These are phyloP conservation scores for Andrena fulva DNA, from an alignment of 2,888 invertebrate genomes.

Conservation along the genomic window DNA sequence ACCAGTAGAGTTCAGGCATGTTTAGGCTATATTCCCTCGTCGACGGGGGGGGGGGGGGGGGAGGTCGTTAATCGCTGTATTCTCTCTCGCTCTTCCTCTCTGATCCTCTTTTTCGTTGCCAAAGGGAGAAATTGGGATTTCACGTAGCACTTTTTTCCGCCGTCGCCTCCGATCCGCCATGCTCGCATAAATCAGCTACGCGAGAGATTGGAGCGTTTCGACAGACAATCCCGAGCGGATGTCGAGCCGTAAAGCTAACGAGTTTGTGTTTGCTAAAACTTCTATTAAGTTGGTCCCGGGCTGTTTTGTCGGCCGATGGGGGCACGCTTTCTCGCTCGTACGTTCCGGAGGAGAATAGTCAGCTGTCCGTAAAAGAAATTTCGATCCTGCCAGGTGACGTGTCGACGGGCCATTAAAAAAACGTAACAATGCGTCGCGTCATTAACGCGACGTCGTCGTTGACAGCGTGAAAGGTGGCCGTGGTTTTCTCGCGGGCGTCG, in stretches of 20 bases:
- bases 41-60: conserved; percentile 14
- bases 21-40: conserved; percentile 21
- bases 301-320: not conserved
- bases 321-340: not conserved
- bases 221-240: conserved; percentile 1
- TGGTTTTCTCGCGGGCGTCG: conserved; percentile 22
- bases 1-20: conserved; percentile 27
- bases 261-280: conserved; percentile 27
- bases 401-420: conserved; percentile 9
- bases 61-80: conserved; percentile 27
- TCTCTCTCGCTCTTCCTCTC: not conserved
- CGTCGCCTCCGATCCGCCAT: not conserved
- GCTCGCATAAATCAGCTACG: conserved; percentile 13
- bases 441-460: conserved; percentile 7
- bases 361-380: not conserved
- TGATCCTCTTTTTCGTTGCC: conserved; percentile 26
- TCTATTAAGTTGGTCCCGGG: conserved; percentile 15
- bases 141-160: conserved; percentile 14
- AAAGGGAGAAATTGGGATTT: conserved; percentile 49
- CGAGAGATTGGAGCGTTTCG: conserved; percentile 29
- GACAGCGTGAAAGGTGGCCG: conserved; percentile 24
- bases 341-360: not conserved
- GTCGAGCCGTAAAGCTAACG: conserved; percentile 10
- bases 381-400: conserved; percentile 3
- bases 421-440: conserved; percentile 22